Percentiles rank a stretch among this genome's conserved stretches.
Evolutionary conservation across 1,140 invertebrate genomes (phyloP).

Genomic region (Neotoxoptera formosana): DNA sequence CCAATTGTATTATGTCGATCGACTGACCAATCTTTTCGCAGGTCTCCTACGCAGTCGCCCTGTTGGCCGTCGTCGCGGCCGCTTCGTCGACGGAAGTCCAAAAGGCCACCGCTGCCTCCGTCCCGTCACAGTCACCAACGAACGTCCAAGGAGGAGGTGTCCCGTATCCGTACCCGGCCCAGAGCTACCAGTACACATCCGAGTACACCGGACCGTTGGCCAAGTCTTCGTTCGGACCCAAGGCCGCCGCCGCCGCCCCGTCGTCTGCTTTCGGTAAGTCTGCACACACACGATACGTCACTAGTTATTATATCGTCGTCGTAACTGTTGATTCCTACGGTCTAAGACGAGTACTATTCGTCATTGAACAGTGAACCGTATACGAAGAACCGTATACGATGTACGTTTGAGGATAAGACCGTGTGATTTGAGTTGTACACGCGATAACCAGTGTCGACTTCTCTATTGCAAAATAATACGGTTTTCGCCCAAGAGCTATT

Average conservation of each 20-base stretch:
- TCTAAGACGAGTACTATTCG: too few relatives aligned
- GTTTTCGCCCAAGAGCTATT: too few relatives aligned
- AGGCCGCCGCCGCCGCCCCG: not conserved
- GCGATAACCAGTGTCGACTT: too few relatives aligned
- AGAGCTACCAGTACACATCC: not conserved
- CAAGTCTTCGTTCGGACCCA: not conserved
- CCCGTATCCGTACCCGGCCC: not conserved
- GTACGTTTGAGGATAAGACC: too few relatives aligned
- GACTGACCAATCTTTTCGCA: not conserved
- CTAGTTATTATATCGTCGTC: not conserved
- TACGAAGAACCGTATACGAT: too few relatives aligned
- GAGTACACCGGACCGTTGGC: not conserved
- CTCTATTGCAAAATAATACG: too few relatives aligned
- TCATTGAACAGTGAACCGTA: too few relatives aligned
- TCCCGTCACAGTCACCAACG: not conserved
- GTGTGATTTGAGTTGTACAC: too few relatives aligned
- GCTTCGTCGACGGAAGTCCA: not conserved
- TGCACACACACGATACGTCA: not conserved
- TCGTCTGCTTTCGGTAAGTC: constrained; percentile 25
- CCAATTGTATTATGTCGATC: not conserved
- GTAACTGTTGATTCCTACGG: too few relatives aligned
- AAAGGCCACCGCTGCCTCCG: not conserved
- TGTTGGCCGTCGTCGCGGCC: not conserved
- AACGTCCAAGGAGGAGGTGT: not conserved
- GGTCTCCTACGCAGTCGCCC: not conserved